Base-by-base conservation (phyloP, 2,797 vertebrate species). In the Staurois parvus region DNA sequence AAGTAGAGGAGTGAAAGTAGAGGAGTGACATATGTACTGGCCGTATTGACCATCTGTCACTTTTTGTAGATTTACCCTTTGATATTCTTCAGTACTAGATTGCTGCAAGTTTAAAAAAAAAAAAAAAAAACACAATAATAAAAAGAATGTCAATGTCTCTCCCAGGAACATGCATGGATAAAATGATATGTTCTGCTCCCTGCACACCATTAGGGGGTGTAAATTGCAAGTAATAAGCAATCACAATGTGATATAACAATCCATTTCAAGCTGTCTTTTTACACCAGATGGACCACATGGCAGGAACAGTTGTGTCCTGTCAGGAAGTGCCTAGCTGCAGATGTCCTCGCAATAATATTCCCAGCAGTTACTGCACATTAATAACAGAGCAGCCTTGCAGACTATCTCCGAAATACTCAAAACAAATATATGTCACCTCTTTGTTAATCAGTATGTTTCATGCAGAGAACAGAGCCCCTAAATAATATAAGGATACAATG, bases 251-350 rank as follows among this genome's bases (percentile, higher is more conserved):
- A 83, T 30, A 34, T 52, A 79, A 29, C 59, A 84, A 78, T 72
- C 21, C 11, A 19, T 28, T 68, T 30, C 69, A 69, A 48, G 66
- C 45, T 62, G 67, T 64, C 45, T 79, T 69, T 68, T 34, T 37
- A 77, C 89, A 74, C 84, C 79, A 89, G 88, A 84, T 89, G 89
- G 88, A 69, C 76, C 42, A 30, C 84, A 73, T 85, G 81, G 85
- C 76, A 79, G 81, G 40, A 87, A 87, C 85, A 87, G 85, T 87
- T 87, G 85, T 79, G 85, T 87, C 81, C 85, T 87, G 85, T 87
- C 85, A 87, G 85, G 80, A 87, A 87, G 76, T 87, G 81, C 84
- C 85, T 87, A 13, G 81, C 75, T 87, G 76, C 85, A 87, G 81
- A 87, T 84, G 85, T 83, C 85, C 85, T 68, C 76, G 40, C 80